A percentile compares a stretch with the other conserved stretches of the same genome.
phyloP scores from a whole-genome alignment of 2,113 vertebrate species.

The Microtus ochrogaster region DNA sequence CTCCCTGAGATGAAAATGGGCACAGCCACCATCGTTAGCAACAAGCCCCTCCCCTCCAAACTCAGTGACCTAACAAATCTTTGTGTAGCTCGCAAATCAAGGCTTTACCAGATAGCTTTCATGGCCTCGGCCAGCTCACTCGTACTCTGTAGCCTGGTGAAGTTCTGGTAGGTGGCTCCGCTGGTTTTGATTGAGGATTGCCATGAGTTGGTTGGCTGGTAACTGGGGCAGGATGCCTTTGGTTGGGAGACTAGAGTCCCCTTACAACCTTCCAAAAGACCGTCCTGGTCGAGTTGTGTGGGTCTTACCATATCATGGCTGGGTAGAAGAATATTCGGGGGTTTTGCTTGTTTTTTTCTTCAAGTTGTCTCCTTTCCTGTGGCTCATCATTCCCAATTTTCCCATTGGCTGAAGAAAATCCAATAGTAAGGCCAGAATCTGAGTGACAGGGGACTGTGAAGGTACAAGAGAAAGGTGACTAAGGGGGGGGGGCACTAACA shows the following conservation, averaged over 20 bases:
- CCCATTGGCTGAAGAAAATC: background rate
- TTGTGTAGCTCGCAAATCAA: background rate
- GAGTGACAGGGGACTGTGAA: background rate
- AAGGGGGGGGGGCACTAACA: background rate
- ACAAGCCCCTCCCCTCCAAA: background rate
- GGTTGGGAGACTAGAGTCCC: background rate
- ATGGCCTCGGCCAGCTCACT: background rate
- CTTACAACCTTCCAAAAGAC: background rate
- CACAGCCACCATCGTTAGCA: background rate
- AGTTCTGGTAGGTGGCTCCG: background rate
- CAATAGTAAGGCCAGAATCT: background rate
- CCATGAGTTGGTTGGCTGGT: background rate
- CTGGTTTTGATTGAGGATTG: constrained; percentile 19
- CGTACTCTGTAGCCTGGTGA: background rate
- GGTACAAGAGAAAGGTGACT: background rate
- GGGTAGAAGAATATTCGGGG: background rate
- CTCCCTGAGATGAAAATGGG: constrained; percentile 17
- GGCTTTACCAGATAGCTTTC: background rate
- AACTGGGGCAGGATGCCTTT: background rate
- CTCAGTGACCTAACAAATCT: background rate
- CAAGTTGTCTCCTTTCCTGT: background rate
- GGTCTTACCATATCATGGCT: background rate
- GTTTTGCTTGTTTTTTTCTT: background rate
- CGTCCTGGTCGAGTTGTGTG: background rate
- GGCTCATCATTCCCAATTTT: background rate